These are phyloP conservation scores for Pluvialis apricaria DNA, from an alignment of 2,113 vertebrate species.

Conservation along the genomic window DNA sequence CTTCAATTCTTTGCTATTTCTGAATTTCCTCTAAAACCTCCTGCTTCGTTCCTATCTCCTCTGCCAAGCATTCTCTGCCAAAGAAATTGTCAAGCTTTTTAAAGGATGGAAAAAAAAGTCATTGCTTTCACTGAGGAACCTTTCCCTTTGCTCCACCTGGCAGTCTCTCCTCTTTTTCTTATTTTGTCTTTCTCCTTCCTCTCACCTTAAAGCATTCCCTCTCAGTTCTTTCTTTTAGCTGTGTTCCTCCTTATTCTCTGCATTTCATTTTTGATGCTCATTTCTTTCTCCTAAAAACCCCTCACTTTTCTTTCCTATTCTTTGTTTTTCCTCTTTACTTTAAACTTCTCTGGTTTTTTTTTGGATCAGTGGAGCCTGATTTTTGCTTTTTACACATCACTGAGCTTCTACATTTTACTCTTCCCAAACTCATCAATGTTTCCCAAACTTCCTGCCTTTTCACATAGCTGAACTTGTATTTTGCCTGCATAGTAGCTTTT, in stretches of 20 bases:
- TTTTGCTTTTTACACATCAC: neutral
- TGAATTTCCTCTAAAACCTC: slow-evolving; percentile 24
- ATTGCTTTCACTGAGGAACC: neutral
- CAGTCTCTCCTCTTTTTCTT: neutral
- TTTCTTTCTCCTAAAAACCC: neutral
- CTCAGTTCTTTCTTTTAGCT: neutral
- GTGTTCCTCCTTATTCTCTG: neutral
- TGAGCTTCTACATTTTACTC: neutral
- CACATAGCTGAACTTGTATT: neutral
- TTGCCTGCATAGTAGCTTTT: neutral
- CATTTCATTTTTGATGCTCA: neutral
- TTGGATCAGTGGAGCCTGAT: neutral
- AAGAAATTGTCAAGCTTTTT: neutral
- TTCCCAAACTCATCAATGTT: neutral
- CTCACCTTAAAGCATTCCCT: neutral
- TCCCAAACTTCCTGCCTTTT: neutral
- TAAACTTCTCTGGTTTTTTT: neutral
- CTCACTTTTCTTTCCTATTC: neutral
- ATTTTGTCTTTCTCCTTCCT: neutral
- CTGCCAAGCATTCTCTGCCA: slow-evolving; percentile 15
- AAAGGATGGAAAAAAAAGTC: neutral
- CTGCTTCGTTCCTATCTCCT: neutral
- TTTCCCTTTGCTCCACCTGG: neutral
- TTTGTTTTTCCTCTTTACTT: neutral
- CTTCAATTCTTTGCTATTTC: slow-evolving; percentile 22